Conservation (phyloP, 2,113 vertebrate species). For the Otocyon megalotis region DNA sequence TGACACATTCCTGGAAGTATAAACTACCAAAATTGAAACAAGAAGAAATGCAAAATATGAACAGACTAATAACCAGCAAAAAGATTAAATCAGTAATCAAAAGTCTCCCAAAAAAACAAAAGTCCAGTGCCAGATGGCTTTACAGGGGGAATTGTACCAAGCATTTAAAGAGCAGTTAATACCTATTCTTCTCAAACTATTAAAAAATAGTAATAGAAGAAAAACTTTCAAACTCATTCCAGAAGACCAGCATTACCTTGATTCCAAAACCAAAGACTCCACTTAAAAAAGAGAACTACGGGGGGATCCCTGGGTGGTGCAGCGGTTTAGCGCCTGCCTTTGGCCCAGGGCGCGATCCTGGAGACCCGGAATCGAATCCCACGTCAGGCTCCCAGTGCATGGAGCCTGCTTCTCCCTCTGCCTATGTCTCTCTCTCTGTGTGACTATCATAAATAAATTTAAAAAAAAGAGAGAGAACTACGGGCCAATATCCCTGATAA, state of each 20-base stretch:
- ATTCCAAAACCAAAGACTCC: background rate
- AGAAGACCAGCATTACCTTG: background rate
- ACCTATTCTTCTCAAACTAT: background rate
- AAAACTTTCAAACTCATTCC: background rate
- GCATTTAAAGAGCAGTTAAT: background rate
- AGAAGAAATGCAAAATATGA: background rate
- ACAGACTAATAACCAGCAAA: background rate
- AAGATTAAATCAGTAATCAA: background rate
- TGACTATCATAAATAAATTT: too few species aligned
- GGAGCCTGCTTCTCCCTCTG: too few species aligned
- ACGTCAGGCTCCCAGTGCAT: too few species aligned
- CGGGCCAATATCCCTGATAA: too few species aligned
- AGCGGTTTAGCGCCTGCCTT: too few species aligned
- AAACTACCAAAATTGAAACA: background rate
- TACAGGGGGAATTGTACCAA: background rate
- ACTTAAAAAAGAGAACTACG: background rate
- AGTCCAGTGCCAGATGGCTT: background rate
- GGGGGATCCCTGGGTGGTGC: too few species aligned
- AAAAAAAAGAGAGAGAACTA: too few species aligned
- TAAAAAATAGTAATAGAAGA: background rate
- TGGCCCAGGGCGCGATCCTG: too few species aligned
- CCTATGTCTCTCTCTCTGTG: too few species aligned
- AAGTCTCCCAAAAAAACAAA: background rate
- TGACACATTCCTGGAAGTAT: background rate
- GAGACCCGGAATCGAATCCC: too few species aligned